Evolutionary conservation across 2,888 invertebrate species (phyloP), one percentile per base, ranked within the genome.

Genomic region (Mythimna ferrago): DNA sequence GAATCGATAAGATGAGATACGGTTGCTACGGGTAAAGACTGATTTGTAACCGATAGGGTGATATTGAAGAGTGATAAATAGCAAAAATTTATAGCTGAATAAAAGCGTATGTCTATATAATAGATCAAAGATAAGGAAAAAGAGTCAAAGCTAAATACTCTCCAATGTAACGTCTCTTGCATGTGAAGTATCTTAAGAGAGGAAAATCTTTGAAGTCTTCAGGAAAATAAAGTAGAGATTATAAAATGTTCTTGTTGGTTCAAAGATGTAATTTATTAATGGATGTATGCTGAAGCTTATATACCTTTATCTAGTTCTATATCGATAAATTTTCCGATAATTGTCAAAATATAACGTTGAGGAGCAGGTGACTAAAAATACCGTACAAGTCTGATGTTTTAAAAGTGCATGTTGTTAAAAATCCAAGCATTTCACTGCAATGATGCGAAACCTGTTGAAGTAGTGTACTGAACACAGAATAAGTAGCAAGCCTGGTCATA

Each of bases 401-500:
- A 62, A 56, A 57, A 64, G 9, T 11, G 35, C 3, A 57, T 44
- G 26, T 21, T 6, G n/a, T 61, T 64, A 60, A 68, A 73, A 69
- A 32, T 10, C 11, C 14, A 58, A 63, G 60, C 7, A 78, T 57
- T 57, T 66, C 66, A 56, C 68, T 63, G 35, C 44, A 66, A 63
- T 65, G 44, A 63, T 64, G 69, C 58, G 32, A 78, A 78, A 83
- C 67, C 73, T 81, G 80, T 86, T 84, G 77, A 81, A 73, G 68
- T 54, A 60, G 65, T 73, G 72, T 60, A 71, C 72, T 78, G 70
- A 70, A 71, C 54, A 77, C 38, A 63, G 76, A 78, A 78, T 75
- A 85, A 78, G 76, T 74, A 75, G 73, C 56, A 61, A 71, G 74
- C 70, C 78, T 80, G 76, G 80, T 69, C 87, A 78, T 84, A 83